A percentile compares a stretch with the other conserved stretches of the same genome.
Conservation (phyloP, 1,140 invertebrate species). For the Luehdorfia chinensis region DNA sequence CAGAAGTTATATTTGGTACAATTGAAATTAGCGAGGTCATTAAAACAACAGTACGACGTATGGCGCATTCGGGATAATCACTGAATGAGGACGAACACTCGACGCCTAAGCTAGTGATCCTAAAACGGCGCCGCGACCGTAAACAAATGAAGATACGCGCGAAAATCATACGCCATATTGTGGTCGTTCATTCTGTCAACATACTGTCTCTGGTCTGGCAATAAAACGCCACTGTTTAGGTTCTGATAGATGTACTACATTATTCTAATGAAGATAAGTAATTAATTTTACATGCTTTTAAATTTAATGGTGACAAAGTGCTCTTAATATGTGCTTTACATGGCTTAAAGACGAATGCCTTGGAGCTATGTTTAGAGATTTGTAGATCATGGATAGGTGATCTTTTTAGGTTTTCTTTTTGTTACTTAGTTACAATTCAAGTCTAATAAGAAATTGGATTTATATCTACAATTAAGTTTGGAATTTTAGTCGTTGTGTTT, state of each 20-base stretch:
- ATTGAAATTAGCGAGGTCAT: slow-evolving; percentile 71
- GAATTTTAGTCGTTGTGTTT: too few relatives aligned
- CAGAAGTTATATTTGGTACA: slow-evolving; percentile 70
- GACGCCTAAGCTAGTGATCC: slow-evolving; percentile 64
- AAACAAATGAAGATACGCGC: slow-evolving; percentile 63
- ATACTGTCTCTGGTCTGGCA: slow-evolving; percentile 65
- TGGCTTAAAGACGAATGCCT: background rate
- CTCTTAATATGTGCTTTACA: background rate
- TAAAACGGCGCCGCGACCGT: slow-evolving; percentile 64
- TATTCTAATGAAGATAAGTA: slow-evolving; percentile 61
- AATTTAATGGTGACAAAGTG: slow-evolving; percentile 18
- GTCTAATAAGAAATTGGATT: too few relatives aligned
- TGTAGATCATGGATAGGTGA: background rate
- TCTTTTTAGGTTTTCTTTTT: too few relatives aligned
- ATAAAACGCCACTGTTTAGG: slow-evolving; percentile 57
- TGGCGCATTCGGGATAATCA: slow-evolving; percentile 56
- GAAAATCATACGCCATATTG: slow-evolving; percentile 59
- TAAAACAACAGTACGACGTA: slow-evolving; percentile 57
- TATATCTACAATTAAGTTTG: too few relatives aligned
- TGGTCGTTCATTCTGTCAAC: slow-evolving; percentile 68
- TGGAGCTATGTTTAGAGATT: background rate
- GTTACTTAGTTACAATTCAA: too few relatives aligned
- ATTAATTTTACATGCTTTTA: slow-evolving; percentile 46
- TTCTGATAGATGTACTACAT: slow-evolving; percentile 55
- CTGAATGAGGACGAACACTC: slow-evolving; percentile 61